Evolutionary conservation across 2,888 invertebrate genomes (phyloP).

Genomic region (Epinotia demarniana): DNA sequence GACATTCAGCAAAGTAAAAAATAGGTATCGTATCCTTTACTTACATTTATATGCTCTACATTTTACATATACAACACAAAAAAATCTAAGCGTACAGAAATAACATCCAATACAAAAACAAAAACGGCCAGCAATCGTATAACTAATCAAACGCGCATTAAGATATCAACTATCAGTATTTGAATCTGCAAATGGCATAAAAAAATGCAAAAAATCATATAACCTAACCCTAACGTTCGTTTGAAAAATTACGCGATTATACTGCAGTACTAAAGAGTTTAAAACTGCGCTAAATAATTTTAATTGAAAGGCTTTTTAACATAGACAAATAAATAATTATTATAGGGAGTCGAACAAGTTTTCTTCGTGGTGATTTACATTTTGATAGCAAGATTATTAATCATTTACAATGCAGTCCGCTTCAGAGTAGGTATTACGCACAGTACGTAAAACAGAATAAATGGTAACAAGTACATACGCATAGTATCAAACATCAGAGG

Average conservation of each 20-base stretch:
- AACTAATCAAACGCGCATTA: neutral
- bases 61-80: constrained; percentile 4
- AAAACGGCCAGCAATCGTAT: neutral
- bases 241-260: no score
- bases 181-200: neutral
- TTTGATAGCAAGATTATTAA: neutral
- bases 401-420: neutral
- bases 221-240: no score
- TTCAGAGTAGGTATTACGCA: no score
- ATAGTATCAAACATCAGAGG: no score
- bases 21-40: constrained; percentile 12
- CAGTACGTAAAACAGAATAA: no score
- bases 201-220: no score
- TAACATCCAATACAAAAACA: neutral
- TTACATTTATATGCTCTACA: neutral
- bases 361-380: neutral
- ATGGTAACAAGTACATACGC: no score
- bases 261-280: no score
- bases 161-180: neutral
- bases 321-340: neutral
- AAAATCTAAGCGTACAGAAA: neutral
- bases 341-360: neutral
- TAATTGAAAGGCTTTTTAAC: no score
- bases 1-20: constrained; percentile 31
- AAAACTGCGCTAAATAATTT: no score